Base-by-base conservation (phyloP, 2,797 vertebrate species). In the Pelochelys cantorii region DNA sequence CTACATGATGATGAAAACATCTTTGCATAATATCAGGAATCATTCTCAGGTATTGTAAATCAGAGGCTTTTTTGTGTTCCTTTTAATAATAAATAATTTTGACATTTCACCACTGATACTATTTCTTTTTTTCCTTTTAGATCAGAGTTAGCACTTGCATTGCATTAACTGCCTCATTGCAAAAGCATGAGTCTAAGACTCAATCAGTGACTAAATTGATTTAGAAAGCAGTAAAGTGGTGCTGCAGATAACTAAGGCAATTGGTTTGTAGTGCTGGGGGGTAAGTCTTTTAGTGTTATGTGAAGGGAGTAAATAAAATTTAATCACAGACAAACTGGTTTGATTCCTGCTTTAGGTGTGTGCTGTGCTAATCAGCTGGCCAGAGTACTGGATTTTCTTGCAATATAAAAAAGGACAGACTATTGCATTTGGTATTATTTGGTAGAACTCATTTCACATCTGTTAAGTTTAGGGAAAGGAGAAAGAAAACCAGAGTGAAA, bases 91-190 rank as follows among this genome's bases (percentile, higher is more conserved):
- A 85, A 85, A 12, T 90, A 23, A 85, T 77, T 37, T 11, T 4
- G 17, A 5, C 80, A 62, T 37, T 80, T 93, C 88, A 83, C 56
- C 23, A 25, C 34, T 10, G 25, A 52, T 89, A 68, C 25, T 82
- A 42, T 87, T 81, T 79, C 37, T 9, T 48, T 75, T 74, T 15
- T 82, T 92, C 78, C 37, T 52, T 90, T 85, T 81, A 23, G 31
- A 81, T 92, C 25, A 56, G 83, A 80, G 53, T 92, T 92, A 94
- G 87, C 52, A n/a, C 79, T 91, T 81, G 74, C 82, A 83, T 68
- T 84, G 54, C 82, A 92, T 93, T 92, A 87, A 87, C 84, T 83
- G 53, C 82, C 80, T 88, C 93, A 82, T 62, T 90, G n/a, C 87
- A 90, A 90, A 53, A 79, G 37, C 52, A 23, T 79, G 89, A 87